A percentile compares a stretch with the other conserved stretches of the same genome.
Conservation (phyloP, 2,113 vertebrate genomes). For the Clarias batrachus region DNA sequence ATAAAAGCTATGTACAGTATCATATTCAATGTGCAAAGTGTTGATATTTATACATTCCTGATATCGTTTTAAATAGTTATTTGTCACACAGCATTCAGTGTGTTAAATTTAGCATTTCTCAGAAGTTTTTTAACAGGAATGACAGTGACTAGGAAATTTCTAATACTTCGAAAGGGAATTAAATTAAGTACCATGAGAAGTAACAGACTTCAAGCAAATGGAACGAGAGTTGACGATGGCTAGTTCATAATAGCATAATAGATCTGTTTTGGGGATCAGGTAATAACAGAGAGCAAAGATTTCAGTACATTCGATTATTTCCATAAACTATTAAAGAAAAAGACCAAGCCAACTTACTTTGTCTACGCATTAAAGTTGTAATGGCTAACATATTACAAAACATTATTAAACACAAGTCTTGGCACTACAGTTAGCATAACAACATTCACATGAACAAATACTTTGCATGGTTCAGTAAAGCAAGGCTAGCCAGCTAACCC, state of each 20-base stretch:
- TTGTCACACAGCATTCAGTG: neutral
- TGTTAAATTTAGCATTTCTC: neutral
- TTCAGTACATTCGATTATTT: neutral
- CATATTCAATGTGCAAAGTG: neutral
- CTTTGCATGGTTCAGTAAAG: neutral
- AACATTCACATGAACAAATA: constrained; percentile 6
- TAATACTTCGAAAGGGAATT: neutral
- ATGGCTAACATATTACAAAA: neutral
- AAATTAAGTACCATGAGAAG: neutral
- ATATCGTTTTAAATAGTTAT: neutral
- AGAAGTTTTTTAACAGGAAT: neutral
- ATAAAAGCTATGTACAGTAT: neutral
- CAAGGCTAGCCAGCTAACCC: neutral
- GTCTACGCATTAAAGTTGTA: neutral
- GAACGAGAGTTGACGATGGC: neutral
- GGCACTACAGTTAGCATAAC: neutral
- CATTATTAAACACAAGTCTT: neutral
- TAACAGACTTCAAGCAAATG: neutral
- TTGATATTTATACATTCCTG: neutral
- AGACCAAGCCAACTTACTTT: neutral
- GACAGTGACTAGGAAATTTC: neutral
- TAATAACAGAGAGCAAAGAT: neutral
- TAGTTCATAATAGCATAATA: neutral
- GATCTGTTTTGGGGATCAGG: neutral
- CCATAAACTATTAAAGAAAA: neutral